These are phyloP conservation scores for Oncorhynchus mykiss DNA, from an alignment of 2,113 vertebrate species.

Conservation along the genomic window DNA sequence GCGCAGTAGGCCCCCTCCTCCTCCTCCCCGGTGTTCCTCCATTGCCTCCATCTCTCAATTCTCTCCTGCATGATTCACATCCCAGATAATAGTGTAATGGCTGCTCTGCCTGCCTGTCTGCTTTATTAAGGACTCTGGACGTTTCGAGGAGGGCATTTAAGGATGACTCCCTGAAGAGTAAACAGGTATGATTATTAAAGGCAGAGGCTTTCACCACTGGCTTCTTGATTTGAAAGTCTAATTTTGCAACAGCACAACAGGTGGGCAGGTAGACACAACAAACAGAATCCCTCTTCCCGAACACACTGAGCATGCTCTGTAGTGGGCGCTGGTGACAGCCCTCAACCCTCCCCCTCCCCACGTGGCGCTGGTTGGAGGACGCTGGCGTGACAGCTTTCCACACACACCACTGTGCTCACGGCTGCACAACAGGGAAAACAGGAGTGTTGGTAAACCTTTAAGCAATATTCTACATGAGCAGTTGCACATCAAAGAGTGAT, in stretches of 20 bases:
- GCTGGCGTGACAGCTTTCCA: conserved; percentile 58
- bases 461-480: conserved; percentile 27
- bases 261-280: conserved; percentile 74
- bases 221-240: conserved; percentile 81
- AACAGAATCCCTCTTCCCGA: conserved; percentile 66
- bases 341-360: conserved; percentile 45
- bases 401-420: conserved; percentile 48
- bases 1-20: conserved; percentile 52
- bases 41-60: conserved; percentile 70
- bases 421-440: conserved; percentile 54
- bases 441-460: conserved; percentile 43
- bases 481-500: conserved; percentile 33
- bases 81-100: conserved; percentile 55
- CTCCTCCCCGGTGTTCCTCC: conserved; percentile 59
- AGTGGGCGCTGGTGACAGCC: conserved; percentile 61
- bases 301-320: conserved; percentile 66
- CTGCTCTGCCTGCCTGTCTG: conserved; percentile 63
- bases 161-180: conserved; percentile 77
- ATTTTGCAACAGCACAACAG: conserved; percentile 75
- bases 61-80: conserved; percentile 70
- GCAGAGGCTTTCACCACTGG: conserved; percentile 65
- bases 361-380: conserved; percentile 10
- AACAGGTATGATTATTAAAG: conserved; percentile 80
- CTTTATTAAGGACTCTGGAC: conserved; percentile 74
- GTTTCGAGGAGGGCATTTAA: conserved; percentile 72